Evolutionary conservation across 2,113 vertebrate genomes (phyloP), one percentile per base, ranked within the genome.

Genomic region (Collichthys lucidus): DNA sequence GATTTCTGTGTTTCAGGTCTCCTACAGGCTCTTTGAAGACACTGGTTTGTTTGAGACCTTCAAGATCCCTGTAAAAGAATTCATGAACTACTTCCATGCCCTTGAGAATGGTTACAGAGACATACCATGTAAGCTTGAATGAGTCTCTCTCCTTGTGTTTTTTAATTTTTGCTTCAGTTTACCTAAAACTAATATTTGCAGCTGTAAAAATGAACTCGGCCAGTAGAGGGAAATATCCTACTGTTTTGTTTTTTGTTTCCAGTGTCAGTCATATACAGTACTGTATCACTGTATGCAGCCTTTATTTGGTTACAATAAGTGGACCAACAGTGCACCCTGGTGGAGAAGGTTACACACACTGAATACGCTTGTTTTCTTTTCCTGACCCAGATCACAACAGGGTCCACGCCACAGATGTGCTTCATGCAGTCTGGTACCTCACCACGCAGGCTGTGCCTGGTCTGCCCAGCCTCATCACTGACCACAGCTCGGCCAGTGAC

Each of bases 31-130:
- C 71, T 99, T 99, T 96, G 97, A 97, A 90, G 98, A 99, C 90
- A 99, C 98, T 88, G 97, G 97, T 14, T 95, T 99, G 31, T 99
- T 99, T 86, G 95, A 96, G 92, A 97, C 96, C 20, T 99, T 99
- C 92, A 98, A 98, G 95, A 99, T 99, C 85, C 98, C 98, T 1
- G 89, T 97, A 68, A 95, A 94, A 79, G 97, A 99, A 92, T 99
- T 99, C 91, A 98, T 99, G 98, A 99, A 99, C 94, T 99, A 99
- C 88, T 99, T 99, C 91, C 97, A 99, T 70, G 97, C 98, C 65
- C 94, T 99, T 92, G 98, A 99, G 93, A 98, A 96, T 72, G 98
- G 98, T 67, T 99, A 99, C 93, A 94, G 98, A 93, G 96, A 99
- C 88, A 99, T 99, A 89, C 98, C 98, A 89, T 99, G 98, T 99